Evolutionary conservation across 2,113 vertebrate genomes (phyloP).

Genomic region (Nicator chloris): DNA sequence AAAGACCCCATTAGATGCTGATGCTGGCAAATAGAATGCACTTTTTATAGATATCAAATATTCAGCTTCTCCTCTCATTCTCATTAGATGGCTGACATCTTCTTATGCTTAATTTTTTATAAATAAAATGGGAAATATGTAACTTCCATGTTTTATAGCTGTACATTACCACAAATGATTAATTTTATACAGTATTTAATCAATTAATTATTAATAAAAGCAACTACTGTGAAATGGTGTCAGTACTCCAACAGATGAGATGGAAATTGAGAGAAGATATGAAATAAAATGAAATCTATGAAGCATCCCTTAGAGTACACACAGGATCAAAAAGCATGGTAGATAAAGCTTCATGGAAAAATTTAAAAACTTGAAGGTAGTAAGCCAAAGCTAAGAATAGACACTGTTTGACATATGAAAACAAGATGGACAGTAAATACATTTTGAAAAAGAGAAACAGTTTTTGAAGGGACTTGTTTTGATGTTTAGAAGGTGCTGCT

Average conservation of each 20-base stretch:
- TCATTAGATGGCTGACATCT: background rate
- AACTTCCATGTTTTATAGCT: background rate
- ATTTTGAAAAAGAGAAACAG: background rate
- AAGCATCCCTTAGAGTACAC: background rate
- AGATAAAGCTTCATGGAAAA: background rate
- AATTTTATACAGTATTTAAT: background rate
- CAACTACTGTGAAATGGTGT: background rate
- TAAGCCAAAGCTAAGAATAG: background rate
- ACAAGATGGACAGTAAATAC: background rate
- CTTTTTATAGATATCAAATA: background rate
- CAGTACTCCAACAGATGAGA: background rate
- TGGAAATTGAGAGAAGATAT: background rate
- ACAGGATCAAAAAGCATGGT: background rate
- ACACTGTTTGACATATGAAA: background rate
- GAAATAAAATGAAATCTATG: background rate
- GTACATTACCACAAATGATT: background rate
- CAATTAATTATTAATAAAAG: background rate
- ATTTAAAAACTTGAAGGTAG: background rate
- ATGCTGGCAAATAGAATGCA: background rate
- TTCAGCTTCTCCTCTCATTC: background rate
- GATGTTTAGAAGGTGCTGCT: background rate
- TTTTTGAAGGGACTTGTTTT: background rate
- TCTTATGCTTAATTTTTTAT: background rate
- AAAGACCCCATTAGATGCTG: background rate
- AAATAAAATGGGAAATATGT: background rate